These are phyloP conservation scores for Acanthornis magna DNA, from an alignment of 2,797 vertebrate species.

Conservation along the genomic window DNA sequence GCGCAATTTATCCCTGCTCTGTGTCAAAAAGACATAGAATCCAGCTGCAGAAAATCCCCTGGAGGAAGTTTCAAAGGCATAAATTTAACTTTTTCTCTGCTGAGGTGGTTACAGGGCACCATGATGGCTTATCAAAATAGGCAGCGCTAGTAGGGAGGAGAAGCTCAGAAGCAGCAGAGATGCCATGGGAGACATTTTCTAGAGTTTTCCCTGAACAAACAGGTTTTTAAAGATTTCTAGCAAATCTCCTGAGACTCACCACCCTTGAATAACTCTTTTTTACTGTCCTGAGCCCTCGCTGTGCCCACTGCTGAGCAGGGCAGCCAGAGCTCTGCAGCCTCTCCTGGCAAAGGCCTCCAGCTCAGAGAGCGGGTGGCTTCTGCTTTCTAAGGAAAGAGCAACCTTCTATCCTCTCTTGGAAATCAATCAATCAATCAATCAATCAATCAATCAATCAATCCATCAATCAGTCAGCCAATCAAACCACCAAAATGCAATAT, in stretches of 20 bases:
- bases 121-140: background rate
- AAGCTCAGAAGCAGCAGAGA: background rate
- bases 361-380: background rate
- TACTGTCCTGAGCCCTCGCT: background rate
- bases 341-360: background rate
- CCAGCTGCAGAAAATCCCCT: conserved; percentile 43
- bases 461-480: background rate
- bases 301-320: background rate
- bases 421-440: background rate
- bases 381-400: background rate
- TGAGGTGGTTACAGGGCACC: conserved; percentile 23
- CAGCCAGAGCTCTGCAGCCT: background rate
- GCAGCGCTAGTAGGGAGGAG: background rate
- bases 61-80: conserved; percentile 33
- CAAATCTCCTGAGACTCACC: background rate
- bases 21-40: conserved; percentile 46
- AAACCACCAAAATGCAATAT: background rate
- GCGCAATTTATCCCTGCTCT: conserved; percentile 36
- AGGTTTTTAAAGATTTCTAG: background rate
- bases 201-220: background rate
- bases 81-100: conserved; percentile 40
- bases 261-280: background rate
- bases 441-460: too few species aligned
- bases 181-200: background rate
- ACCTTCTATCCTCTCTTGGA: background rate